Percentiles rank a stretch among this genome's conserved stretches.
These are phyloP conservation scores for Dromiciops gliroides DNA, from an alignment of 2,113 vertebrate genomes.

Conservation along the genomic window DNA sequence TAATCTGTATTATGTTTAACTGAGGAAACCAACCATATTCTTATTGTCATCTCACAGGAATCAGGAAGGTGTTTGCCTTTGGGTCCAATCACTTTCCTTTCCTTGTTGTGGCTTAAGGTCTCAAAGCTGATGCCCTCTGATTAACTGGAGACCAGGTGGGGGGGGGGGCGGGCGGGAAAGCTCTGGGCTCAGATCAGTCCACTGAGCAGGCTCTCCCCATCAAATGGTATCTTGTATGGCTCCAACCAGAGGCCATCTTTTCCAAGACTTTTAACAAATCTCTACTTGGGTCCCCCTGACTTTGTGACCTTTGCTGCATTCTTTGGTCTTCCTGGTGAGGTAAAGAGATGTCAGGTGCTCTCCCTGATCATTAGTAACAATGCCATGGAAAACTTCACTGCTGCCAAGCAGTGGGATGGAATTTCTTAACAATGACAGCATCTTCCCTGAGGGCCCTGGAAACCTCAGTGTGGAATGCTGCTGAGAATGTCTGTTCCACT, in stretches of 20 bases:
- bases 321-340: constrained; percentile 32
- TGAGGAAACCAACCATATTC: background rate
- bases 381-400: no score
- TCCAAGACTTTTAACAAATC: no score
- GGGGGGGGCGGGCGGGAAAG: background rate
- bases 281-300: background rate
- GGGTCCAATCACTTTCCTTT: background rate
- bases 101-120: background rate
- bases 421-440: no score
- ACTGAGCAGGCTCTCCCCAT: background rate
- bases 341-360: constrained; percentile 69
- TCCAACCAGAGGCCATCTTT: no score
- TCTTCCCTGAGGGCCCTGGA: no score
- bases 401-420: no score
- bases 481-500: no score
- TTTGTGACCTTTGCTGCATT: constrained; percentile 58
- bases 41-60: background rate
- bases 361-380: no score
- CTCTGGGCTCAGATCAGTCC: background rate
- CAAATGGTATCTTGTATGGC: no score
- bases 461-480: no score
- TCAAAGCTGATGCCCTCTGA: background rate
- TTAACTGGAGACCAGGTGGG: background rate
- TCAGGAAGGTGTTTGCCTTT: background rate
- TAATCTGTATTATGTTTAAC: no score